Conservation (phyloP, 2,797 vertebrate genomes). For the Philypnodon macrostomus region DNA sequence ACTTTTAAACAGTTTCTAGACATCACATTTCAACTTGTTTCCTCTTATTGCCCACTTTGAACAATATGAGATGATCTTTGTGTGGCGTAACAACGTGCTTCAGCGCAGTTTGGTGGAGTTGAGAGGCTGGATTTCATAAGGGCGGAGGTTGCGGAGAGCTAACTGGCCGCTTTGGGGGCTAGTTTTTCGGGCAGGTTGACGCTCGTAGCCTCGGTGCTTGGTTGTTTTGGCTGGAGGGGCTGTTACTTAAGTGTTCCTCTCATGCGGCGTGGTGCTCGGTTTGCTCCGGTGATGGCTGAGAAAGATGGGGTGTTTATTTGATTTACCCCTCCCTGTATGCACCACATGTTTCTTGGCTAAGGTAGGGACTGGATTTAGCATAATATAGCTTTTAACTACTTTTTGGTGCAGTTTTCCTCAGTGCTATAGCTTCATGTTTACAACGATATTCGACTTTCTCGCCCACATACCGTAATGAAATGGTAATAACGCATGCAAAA, state of each 20-base stretch:
- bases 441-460: background rate
- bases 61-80: constrained; percentile 49
- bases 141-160: constrained; percentile 59
- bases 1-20: constrained; percentile 25
- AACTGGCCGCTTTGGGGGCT: constrained; percentile 37
- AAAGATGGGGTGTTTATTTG: constrained; percentile 62
- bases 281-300: constrained; percentile 34
- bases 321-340: constrained; percentile 46
- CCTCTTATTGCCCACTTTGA: constrained; percentile 50
- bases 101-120: constrained; percentile 44
- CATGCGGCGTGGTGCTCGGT: constrained; percentile 2
- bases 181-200: constrained; percentile 20
- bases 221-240: background rate
- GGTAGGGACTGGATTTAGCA: constrained; percentile 42
- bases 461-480: too few species aligned
- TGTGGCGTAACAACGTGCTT: constrained; percentile 59
- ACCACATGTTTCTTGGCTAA: constrained; percentile 44
- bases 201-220: background rate
- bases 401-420: too few species aligned
- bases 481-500: too few species aligned
- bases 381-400: background rate
- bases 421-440: background rate
- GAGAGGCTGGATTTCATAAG: constrained; percentile 2
- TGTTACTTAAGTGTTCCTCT: too few species aligned
- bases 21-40: constrained; percentile 38